A percentile compares a stretch with the other conserved stretches of the same genome.
Evolutionary conservation across 2,797 vertebrate genomes (phyloP).

Genomic region (Caiman crocodilus): DNA sequence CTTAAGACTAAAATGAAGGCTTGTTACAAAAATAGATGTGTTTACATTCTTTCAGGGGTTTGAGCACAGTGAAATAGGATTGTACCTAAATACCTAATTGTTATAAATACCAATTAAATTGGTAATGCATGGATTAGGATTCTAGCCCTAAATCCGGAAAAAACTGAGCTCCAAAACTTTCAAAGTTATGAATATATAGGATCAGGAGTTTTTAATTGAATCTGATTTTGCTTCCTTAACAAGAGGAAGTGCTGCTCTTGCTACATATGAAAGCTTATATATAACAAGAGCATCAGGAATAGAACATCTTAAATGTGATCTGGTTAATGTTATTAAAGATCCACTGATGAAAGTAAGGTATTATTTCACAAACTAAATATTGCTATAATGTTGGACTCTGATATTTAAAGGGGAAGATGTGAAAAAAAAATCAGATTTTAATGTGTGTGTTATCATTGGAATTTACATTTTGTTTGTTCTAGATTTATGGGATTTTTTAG

Average conservation of each 20-base stretch:
- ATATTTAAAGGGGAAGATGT: background rate
- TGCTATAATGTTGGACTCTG: background rate
- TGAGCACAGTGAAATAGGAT: too few species aligned
- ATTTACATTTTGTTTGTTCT: background rate
- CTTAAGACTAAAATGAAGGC: too few species aligned
- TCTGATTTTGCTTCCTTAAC: background rate
- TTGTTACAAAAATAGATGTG: too few species aligned
- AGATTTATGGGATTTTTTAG: background rate
- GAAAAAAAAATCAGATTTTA: slow-evolving; percentile 22
- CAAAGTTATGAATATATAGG: background rate
- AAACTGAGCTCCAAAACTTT: background rate
- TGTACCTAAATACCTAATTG: too few species aligned
- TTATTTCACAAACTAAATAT: slow-evolving; percentile 15
- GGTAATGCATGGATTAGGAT: too few species aligned
- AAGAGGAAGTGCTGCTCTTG: background rate
- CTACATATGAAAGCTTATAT: slow-evolving; percentile 14
- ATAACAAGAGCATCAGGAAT: background rate
- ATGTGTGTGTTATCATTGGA: background rate
- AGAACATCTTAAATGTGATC: background rate
- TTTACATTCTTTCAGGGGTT: too few species aligned
- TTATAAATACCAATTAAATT: too few species aligned
- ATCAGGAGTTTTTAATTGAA: background rate
- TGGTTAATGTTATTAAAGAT: background rate
- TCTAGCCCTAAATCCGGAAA: background rate
- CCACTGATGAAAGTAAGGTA: too few species aligned